These are phyloP conservation scores for Hypsibius dujardini DNA, from an alignment of 1,140 invertebrate genomes.

Conservation along the genomic window DNA sequence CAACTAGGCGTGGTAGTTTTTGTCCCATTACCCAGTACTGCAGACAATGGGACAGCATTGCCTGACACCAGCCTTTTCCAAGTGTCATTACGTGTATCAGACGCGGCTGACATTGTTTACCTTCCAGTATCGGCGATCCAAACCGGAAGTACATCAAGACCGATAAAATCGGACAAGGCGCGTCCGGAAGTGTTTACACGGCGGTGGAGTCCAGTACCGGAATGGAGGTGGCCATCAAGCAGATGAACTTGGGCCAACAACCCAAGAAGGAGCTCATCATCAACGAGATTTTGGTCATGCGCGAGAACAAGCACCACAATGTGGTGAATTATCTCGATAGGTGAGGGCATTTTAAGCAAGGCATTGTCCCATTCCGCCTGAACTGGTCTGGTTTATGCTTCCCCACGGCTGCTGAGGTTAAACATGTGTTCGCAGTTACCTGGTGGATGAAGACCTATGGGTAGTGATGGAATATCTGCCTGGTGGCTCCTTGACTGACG, in stretches of 20 bases:
- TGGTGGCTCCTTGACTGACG: constrained; percentile 91
- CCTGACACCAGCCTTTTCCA: too few relatives aligned
- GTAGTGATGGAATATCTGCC: constrained; percentile 98
- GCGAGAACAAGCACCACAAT: constrained; percentile 97
- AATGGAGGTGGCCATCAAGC: constrained; percentile 97
- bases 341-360: too few relatives aligned
- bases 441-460: constrained; percentile 88
- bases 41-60: too few relatives aligned
- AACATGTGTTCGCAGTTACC: too few relatives aligned
- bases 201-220: constrained; percentile 92
- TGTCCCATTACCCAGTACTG: too few relatives aligned
- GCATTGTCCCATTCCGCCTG: not conserved
- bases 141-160: constrained; percentile 95
- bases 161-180: constrained; percentile 98
- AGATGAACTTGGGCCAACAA: constrained; percentile 96
- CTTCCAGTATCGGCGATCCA: constrained; percentile 60
- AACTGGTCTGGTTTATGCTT: not conserved
- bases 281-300: constrained; percentile 98
- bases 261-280: constrained; percentile 99
- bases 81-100: too few relatives aligned
- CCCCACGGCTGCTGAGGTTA: too few relatives aligned
- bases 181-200: constrained; percentile 95
- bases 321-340: constrained; percentile 98
- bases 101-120: not conserved
- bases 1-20: not conserved